These are phyloP conservation scores for Pangasius sanitwongsei DNA, from an alignment of 2,797 vertebrate genomes.

Conservation along the genomic window DNA sequence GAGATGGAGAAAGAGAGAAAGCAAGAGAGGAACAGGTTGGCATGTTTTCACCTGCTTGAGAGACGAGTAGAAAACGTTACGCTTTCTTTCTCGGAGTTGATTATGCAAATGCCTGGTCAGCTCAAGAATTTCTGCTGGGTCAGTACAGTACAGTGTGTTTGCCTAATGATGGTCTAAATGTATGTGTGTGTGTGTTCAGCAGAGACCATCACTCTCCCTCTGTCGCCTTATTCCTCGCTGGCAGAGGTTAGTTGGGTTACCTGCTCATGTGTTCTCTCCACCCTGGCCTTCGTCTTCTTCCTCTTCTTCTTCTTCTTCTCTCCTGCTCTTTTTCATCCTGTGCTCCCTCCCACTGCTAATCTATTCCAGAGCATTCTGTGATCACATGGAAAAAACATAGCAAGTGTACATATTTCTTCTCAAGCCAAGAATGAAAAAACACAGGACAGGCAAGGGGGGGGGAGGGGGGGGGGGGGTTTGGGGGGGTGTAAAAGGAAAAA, in stretches of 20 bases:
- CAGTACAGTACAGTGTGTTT: constrained; percentile 14
- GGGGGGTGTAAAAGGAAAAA: constrained; percentile 52
- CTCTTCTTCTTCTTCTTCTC: constrained; percentile 18
- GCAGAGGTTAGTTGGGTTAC: constrained; percentile 70
- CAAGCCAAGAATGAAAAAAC: constrained; percentile 78
- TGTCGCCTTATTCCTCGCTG: constrained; percentile 51
- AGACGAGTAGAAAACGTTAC: constrained; percentile 24
- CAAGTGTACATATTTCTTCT: constrained; percentile 76
- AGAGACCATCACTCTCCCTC: background rate
- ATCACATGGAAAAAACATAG: constrained; percentile 76
- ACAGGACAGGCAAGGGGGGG: constrained; percentile 49
- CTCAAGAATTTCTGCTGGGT: constrained; percentile 29
- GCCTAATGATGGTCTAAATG: constrained; percentile 12
- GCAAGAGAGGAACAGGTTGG: constrained; percentile 51
- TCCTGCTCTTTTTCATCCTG: constrained; percentile 48
- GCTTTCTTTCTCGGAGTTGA: constrained; percentile 8
- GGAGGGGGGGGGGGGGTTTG: constrained; percentile 48
- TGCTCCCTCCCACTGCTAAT: constrained; percentile 66
- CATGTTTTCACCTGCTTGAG: constrained; percentile 68
- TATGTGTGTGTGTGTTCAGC: background rate
- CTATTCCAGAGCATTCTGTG: constrained; percentile 72
- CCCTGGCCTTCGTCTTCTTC: constrained; percentile 41
- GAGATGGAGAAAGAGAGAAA: constrained; percentile 57
- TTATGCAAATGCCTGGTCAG: constrained; percentile 6
- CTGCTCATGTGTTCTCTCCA: constrained; percentile 56